Conservation (phyloP, 1,140 invertebrate genomes). For the Drosophila orena region DNA sequence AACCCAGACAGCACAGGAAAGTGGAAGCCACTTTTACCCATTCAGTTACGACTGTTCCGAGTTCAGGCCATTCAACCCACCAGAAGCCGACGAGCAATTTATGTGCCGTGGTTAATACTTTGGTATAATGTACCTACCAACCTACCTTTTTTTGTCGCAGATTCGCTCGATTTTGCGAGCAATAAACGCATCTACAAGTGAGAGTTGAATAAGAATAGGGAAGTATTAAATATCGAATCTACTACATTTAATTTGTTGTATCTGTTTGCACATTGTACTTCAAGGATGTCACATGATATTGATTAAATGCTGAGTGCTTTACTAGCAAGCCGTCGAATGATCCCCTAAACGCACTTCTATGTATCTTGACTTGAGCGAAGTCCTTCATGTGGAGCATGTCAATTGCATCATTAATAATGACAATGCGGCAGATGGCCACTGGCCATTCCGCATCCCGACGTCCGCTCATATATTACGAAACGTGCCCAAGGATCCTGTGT, state of each 20-base stretch:
- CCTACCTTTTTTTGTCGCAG: constrained; percentile 21
- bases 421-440: constrained; percentile 5
- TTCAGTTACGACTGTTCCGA: constrained; percentile 21
- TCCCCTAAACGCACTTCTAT: not conserved
- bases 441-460: constrained; percentile 2
- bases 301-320: constrained; percentile 1
- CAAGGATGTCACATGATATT: not conserved
- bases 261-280: not conserved
- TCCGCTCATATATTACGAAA: constrained; percentile 31
- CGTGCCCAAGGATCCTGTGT: constrained; percentile 14
- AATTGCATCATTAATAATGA: constrained; percentile 19
- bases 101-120: constrained; percentile 3
- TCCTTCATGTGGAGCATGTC: not conserved
- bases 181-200: constrained; percentile 19
- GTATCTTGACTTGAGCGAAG: not conserved
- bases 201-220: not conserved
- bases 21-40: constrained; percentile 16
- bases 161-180: constrained; percentile 27
- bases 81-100: constrained; percentile 9
- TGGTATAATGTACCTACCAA: constrained; percentile 2
- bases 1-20: constrained; percentile 25
- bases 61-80: constrained; percentile 25
- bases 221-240: too few species aligned
- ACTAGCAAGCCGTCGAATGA: not conserved
- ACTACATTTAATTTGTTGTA: too few species aligned